phyloP scores from a whole-genome alignment of 2,113 vertebrate species.

The Tilapia sparmanii region DNA sequence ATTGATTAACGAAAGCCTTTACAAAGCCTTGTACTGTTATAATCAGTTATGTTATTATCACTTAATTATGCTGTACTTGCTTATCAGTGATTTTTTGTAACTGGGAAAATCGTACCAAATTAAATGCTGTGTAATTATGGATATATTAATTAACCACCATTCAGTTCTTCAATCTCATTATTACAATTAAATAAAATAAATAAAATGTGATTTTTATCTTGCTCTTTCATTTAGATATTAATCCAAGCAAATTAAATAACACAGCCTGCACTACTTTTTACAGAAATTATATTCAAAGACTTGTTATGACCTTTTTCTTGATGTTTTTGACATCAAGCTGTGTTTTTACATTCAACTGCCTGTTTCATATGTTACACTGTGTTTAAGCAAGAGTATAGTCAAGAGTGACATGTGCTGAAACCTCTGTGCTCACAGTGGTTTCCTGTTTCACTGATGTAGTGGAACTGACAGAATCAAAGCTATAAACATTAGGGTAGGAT shows the following conservation, averaged over 20 bases:
- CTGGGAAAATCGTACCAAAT: background rate
- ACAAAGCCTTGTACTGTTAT: background rate
- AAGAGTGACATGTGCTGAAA: background rate
- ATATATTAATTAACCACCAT: background rate
- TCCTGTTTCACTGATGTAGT: background rate
- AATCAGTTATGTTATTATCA: background rate
- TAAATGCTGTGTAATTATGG: background rate
- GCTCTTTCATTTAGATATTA: background rate
- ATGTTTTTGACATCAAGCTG: background rate
- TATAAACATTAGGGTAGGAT: background rate
- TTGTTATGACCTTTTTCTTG: background rate
- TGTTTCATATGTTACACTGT: background rate
- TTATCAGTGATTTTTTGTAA: background rate
- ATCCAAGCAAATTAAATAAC: background rate
- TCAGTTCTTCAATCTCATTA: background rate
- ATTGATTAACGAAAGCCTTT: background rate
- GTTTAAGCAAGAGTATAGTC: background rate
- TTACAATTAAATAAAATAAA: background rate
- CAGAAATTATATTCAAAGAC: background rate
- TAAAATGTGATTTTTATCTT: background rate
- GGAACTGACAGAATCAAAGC: accelerated
- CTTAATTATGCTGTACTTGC: background rate
- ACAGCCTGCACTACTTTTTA: background rate
- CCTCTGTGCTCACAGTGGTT: background rate
- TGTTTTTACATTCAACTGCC: background rate